These are phyloP conservation scores for Agonopterix arenella DNA, from an alignment of 2,888 invertebrate species.

Conservation along the genomic window DNA sequence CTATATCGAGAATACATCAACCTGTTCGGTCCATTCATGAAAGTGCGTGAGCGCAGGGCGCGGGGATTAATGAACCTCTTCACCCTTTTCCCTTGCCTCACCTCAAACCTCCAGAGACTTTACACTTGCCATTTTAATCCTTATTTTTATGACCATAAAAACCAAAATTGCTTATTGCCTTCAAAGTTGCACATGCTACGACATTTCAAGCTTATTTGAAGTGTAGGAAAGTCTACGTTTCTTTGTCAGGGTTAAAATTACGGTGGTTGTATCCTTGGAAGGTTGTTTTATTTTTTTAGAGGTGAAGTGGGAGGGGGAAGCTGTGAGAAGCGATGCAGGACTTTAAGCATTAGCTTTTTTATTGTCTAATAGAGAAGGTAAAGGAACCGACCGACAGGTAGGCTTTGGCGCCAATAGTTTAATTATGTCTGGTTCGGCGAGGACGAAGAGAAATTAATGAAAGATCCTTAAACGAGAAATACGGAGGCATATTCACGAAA, in stretches of 20 bases:
- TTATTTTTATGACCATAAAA: slow-evolving; percentile 5
- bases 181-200: not conserved
- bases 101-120: slow-evolving; percentile 37
- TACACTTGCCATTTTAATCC: slow-evolving; percentile 13
- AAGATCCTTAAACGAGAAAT: not conserved
- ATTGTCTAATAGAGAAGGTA: slow-evolving; percentile 71
- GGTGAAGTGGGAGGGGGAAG: slow-evolving; percentile 31
- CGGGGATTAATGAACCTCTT: slow-evolving; percentile 74
- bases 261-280: slow-evolving; percentile 74
- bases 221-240: slow-evolving; percentile 30
- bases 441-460: slow-evolving; percentile 46
- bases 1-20: slow-evolving; percentile 67
- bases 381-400: slow-evolving; percentile 67
- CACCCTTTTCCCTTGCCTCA: slow-evolving; percentile 45
- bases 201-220: not conserved
- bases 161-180: not conserved
- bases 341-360: slow-evolving; percentile 69
- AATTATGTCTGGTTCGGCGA: slow-evolving; percentile 62
- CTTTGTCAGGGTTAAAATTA: slow-evolving; percentile 50
- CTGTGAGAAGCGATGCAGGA: slow-evolving; percentile 67
- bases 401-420: slow-evolving; percentile 65
- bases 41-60: slow-evolving; percentile 76
- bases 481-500: no score
- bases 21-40: slow-evolving; percentile 76
- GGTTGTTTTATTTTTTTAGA: slow-evolving; percentile 67